phyloP scores from a whole-genome alignment of 2,888 invertebrate genomes.

The Cheilosia soror region DNA sequence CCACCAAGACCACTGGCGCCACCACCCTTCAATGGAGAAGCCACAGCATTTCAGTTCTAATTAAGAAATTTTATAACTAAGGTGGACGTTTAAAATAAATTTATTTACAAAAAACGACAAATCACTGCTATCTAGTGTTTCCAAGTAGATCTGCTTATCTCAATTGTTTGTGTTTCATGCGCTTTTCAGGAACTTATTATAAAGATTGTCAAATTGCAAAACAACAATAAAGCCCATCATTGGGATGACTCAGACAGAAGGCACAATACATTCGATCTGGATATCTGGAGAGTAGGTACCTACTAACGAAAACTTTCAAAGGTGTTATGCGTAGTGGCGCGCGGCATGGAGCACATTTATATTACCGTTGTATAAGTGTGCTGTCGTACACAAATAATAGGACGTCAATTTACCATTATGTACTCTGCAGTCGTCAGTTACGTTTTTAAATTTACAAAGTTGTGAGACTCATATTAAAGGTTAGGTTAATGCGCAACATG shows the following conservation, averaged over 20 bases:
- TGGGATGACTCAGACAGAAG: constrained; percentile 13
- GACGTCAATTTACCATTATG: too few relatives aligned
- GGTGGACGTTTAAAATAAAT: constrained; percentile 62
- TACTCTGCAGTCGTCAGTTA: too few relatives aligned
- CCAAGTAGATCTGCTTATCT: constrained; percentile 22
- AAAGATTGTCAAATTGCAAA: constrained; percentile 2
- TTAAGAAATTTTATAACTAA: constrained; percentile 38
- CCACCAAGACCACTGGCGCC: constrained; percentile 90
- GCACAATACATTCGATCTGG: background rate
- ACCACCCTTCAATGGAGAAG: constrained; percentile 85
- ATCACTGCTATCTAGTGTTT: background rate
- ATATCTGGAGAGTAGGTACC: background rate
- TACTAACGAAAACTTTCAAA: background rate
- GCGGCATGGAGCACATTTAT: background rate
- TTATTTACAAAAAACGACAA: constrained; percentile 26
- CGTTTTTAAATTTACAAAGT: too few relatives aligned
- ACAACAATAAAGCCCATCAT: background rate
- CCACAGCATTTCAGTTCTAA: constrained; percentile 77
- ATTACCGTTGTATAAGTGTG: background rate
- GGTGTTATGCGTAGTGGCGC: background rate
- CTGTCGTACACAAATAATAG: too few relatives aligned
- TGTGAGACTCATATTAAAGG: too few relatives aligned
- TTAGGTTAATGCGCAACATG: too few relatives aligned
- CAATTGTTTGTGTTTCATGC: constrained; percentile 13
- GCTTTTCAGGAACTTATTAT: background rate